Conservation (phyloP, 2,113 vertebrate genomes). For the Periophthalmodon schlosseri region DNA sequence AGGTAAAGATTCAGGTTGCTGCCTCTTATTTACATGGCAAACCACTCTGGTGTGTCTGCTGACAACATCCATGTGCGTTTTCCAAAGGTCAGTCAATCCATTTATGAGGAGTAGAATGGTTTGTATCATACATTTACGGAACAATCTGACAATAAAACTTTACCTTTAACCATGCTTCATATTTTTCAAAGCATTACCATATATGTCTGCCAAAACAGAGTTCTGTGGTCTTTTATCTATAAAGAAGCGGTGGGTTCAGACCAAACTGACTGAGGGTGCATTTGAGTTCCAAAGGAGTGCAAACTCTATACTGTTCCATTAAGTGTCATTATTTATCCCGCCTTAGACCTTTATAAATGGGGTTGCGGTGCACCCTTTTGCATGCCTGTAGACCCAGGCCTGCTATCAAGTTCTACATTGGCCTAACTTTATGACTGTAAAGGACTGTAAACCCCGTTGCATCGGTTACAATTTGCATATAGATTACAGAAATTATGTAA, state of each 20-base stretch:
- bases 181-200: too few relatives aligned
- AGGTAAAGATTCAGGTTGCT: not conserved
- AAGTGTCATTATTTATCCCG: too few relatives aligned
- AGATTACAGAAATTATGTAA: not conserved
- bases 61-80: not conserved
- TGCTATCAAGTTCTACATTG: not conserved
- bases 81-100: not conserved
- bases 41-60: slow-evolving; percentile 9
- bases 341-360: too few relatives aligned
- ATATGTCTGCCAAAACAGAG: too few relatives aligned
- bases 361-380: too few relatives aligned
- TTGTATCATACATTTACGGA: not conserved
- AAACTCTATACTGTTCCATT: too few relatives aligned
- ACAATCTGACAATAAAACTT: not conserved
- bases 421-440: not conserved
- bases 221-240: too few relatives aligned
- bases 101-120: not conserved
- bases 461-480: not conserved
- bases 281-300: too few relatives aligned
- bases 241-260: too few relatives aligned
- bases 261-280: too few relatives aligned
- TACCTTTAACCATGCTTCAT: too few relatives aligned
- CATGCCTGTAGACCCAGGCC: too few relatives aligned
- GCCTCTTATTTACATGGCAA: slow-evolving; percentile 37
- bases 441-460: not conserved